Conservation (phyloP, 2,888 invertebrate genomes). For the Chironomus riparius region DNA sequence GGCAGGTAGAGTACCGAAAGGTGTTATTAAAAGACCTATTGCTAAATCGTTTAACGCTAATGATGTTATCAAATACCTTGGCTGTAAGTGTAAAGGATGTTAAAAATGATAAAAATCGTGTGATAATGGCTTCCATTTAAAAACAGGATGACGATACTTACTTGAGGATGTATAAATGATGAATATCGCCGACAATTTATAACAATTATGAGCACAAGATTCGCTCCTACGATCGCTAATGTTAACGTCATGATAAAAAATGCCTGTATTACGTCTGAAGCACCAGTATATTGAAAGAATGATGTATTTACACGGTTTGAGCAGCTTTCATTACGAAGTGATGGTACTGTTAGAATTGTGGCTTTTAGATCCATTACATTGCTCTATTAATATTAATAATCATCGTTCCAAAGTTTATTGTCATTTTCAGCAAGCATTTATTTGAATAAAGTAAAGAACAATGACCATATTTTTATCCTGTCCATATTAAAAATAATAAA, state of each 20-base stretch:
- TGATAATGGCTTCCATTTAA: too few species aligned
- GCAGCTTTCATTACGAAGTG: constrained; percentile 75
- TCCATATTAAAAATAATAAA: too few species aligned
- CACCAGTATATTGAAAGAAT: constrained; percentile 55
- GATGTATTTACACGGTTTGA: constrained; percentile 57
- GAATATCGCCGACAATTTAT: constrained; percentile 75
- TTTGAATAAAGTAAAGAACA: too few species aligned
- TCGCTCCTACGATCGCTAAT: constrained; percentile 69
- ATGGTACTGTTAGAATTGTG: constrained; percentile 67
- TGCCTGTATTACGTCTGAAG: constrained; percentile 67
- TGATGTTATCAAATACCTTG: constrained; percentile 76
- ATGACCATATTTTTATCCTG: too few species aligned
- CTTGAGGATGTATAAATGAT: constrained; percentile 82
- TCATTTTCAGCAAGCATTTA: too few species aligned
- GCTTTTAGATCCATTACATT: constrained; percentile 45
- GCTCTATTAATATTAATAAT: background rate
- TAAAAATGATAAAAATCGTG: too few species aligned
- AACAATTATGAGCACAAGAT: constrained; percentile 70
- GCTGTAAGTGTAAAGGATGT: constrained; percentile 45
- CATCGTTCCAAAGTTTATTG: too few species aligned
- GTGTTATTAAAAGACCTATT: constrained; percentile 77
- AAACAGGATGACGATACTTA: constrained; percentile 37
- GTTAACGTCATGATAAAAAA: constrained; percentile 67
- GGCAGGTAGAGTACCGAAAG: constrained; percentile 74
- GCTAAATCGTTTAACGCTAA: constrained; percentile 80